phyloP scores from a whole-genome alignment of 2,888 invertebrate species.

The Drosophila nr. perissopoda region DNA sequence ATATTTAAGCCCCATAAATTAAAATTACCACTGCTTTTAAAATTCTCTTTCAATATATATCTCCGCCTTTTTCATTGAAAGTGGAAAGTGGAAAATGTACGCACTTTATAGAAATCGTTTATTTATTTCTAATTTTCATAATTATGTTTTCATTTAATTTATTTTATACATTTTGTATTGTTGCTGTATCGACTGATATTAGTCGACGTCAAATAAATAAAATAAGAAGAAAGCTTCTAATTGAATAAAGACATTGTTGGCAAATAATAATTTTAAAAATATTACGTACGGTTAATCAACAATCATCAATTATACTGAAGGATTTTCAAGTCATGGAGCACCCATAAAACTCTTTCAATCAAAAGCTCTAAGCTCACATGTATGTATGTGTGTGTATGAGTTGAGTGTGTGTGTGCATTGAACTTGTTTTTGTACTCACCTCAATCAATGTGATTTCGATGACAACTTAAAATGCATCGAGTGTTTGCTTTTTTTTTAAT shows the following conservation, averaged over 20 bases:
- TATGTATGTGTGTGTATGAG: neutral
- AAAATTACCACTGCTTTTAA: neutral
- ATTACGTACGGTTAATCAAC: neutral
- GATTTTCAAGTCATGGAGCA: neutral
- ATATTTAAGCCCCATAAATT: neutral
- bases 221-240: too few species aligned
- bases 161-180: too few species aligned
- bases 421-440: constrained; percentile 38
- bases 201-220: too few species aligned
- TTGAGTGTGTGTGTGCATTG: neutral
- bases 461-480: constrained; percentile 54
- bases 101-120: too few species aligned
- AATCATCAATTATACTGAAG: neutral
- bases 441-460: constrained; percentile 27
- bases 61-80: neutral
- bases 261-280: neutral
- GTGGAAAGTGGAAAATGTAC: neutral
- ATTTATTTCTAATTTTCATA: too few species aligned
- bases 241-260: too few species aligned
- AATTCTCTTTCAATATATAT: neutral
- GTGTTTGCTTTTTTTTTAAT: constrained; percentile 20
- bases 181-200: neutral
- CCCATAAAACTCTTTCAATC: neutral
- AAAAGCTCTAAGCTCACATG: neutral
- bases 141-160: too few species aligned